Evolutionary conservation across 2,888 invertebrate genomes (phyloP).

Genomic region (Aspidiotus destructor): DNA sequence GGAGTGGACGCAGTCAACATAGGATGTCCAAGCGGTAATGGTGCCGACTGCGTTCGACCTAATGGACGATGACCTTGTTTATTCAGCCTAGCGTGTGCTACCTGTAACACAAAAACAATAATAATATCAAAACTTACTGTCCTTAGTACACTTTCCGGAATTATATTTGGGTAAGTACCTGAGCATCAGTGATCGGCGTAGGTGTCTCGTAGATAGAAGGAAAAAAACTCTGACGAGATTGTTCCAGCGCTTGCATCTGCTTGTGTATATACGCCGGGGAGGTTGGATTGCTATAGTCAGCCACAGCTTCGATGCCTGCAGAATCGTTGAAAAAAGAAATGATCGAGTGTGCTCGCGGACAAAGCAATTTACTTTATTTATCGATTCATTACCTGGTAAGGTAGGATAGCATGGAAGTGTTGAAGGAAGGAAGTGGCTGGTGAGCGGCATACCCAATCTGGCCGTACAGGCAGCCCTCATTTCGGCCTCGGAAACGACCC

Average conservation of each 20-base stretch:
- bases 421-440: constrained; percentile 57
- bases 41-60: constrained; percentile 89
- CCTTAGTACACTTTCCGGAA: neutral
- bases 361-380: neutral
- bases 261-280: constrained; percentile 47
- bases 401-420: constrained; percentile 63
- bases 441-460: constrained; percentile 55
- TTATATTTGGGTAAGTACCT: constrained; percentile 41
- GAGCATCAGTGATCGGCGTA: constrained; percentile 52
- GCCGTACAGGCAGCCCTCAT: constrained; percentile 61
- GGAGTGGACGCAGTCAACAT: constrained; percentile 52
- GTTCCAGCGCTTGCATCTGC: constrained; percentile 50
- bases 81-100: constrained; percentile 57
- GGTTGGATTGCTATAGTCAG: constrained; percentile 44
- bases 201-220: constrained; percentile 29
- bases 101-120: constrained; percentile 38
- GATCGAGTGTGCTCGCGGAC: no score
- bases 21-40: constrained; percentile 79
- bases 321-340: no score
- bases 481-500: constrained; percentile 66
- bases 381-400: constrained; percentile 44
- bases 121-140: neutral
- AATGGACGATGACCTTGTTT: constrained; percentile 68
- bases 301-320: constrained; percentile 27
- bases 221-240: constrained; percentile 38